A percentile compares a stretch with the other conserved stretches of the same genome.
phyloP scores from a whole-genome alignment of 1,140 invertebrate species.

The Coboldia fuscipes region DNA sequence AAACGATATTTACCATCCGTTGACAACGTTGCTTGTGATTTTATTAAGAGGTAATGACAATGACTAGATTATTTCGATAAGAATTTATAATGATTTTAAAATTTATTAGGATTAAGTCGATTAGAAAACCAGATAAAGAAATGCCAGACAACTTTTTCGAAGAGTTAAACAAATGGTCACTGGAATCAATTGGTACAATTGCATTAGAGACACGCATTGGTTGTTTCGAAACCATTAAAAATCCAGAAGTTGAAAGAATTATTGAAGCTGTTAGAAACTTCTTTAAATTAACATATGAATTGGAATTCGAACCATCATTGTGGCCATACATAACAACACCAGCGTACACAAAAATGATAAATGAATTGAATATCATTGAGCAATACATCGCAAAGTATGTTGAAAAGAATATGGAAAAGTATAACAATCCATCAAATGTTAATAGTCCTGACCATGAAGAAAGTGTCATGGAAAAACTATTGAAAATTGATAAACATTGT shows the following conservation, averaged over 20 bases:
- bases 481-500: slow-evolving; percentile 26
- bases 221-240: neutral
- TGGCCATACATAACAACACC: slow-evolving; percentile 35
- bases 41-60: slow-evolving; percentile 21
- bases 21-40: slow-evolving; percentile 14
- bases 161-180: slow-evolving; percentile 40
- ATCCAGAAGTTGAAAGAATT: slow-evolving; percentile 24
- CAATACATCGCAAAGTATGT: slow-evolving; percentile 10
- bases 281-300: slow-evolving; percentile 30
- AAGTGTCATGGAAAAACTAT: slow-evolving; percentile 30
- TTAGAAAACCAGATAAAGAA: slow-evolving; percentile 26
- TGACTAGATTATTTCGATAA: no score
- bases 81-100: slow-evolving; percentile 14
- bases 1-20: slow-evolving; percentile 12
- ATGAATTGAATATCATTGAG: slow-evolving; percentile 21
- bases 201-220: slow-evolving; percentile 41
- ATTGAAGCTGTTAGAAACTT: slow-evolving; percentile 34
- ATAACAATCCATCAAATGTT: slow-evolving; percentile 9
- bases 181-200: slow-evolving; percentile 44
- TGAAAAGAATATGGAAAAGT: slow-evolving; percentile 13
- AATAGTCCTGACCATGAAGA: slow-evolving; percentile 9
- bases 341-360: slow-evolving; percentile 29
- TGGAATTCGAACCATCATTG: slow-evolving; percentile 36
- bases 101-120: slow-evolving; percentile 22
- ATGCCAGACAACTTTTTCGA: slow-evolving; percentile 31